Evolutionary conservation across 1,140 invertebrate species (phyloP), one percentile per base, ranked within the genome.

Genomic region (Penaeus japonicus): DNA sequence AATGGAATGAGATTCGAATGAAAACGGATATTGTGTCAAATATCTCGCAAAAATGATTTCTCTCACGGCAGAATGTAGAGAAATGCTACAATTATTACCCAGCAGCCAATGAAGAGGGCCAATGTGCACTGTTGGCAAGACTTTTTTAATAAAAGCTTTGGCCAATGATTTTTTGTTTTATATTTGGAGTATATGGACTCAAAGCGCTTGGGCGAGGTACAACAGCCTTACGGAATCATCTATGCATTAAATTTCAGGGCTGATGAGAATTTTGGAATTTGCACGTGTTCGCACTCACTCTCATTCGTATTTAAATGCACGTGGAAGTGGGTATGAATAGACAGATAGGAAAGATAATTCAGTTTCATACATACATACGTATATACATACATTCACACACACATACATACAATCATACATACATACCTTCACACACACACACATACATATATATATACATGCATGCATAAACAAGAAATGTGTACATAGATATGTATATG

Each of bases 381-480:
- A 30, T 62, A 22, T 47, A 55, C 24, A 62, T 59, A 82, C 32
- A 62, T 59, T 62, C 32, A 82, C 20, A 59, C 32, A 82, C 70
- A 70, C 70, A 57, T 84, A 70, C 70, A 57, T 55, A 53, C 39
- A 57, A 35, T 53, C 20, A 55, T 75, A 73, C 10, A 85, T 57
- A 78, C 30, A 55, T 39, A 84, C n/a, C 73, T 54, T 53, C n/a
- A 75, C n/a, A 84, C n/a, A 84, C n/a, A 47, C 47, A 84, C n/a
- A 65, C n/a, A 84, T n/a, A 57, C n/a, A 30, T 35, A 75, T 32
- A 75, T 27, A 83, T 10, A 85, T 22, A 73, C 10, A 70, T 15
- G 27, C 12, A 75, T 1, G 2, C 1, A 15, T 35, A 35, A 17
- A 12, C 2, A 4, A 78, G 32, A 78, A 55, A 20, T 82, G 12